Percentiles rank a stretch among this genome's conserved stretches.
phyloP scores from a whole-genome alignment of 2,113 vertebrate species.

The Alosa alosa region DNA sequence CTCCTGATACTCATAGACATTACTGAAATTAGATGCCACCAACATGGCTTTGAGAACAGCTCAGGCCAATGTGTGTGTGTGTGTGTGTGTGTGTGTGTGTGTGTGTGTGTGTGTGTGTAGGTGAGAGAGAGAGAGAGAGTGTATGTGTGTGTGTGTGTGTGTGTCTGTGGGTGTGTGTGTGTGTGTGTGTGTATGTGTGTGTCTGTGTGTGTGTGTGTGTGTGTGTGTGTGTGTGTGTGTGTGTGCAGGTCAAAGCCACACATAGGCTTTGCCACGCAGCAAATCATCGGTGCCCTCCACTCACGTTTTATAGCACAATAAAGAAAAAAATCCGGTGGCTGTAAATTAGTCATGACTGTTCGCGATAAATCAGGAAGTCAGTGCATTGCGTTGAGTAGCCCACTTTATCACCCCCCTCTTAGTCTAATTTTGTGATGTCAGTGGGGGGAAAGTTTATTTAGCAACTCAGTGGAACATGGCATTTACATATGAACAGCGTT shows the following conservation, averaged over 20 bases:
- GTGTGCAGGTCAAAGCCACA: not conserved
- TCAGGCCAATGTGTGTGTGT: not conserved
- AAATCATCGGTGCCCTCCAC: not conserved
- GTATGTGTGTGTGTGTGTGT: not conserved
- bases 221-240: not conserved
- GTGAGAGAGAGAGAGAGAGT: too few species aligned
- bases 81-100: too few species aligned
- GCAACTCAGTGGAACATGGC: not conserved
- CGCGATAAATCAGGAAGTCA: not conserved
- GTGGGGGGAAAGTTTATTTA: not conserved
- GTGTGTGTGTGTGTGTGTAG: not conserved
- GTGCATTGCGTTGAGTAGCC: not conserved
- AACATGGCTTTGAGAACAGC: not conserved
- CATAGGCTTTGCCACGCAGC: not conserved
- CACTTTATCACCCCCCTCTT: not conserved
- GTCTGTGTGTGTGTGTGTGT: not conserved
- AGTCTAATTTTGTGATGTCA: not conserved
- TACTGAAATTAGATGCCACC: conserved; percentile 28
- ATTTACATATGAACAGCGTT: conserved; percentile 4
- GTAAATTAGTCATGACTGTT: not conserved
- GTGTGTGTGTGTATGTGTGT: not conserved
- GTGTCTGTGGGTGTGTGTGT: not conserved
- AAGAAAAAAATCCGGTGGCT: not conserved
- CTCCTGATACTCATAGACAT: conserved; percentile 11
- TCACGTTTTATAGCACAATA: not conserved